phyloP scores from a whole-genome alignment of 1,140 invertebrate genomes.

The Hylaeus volcanicus region DNA sequence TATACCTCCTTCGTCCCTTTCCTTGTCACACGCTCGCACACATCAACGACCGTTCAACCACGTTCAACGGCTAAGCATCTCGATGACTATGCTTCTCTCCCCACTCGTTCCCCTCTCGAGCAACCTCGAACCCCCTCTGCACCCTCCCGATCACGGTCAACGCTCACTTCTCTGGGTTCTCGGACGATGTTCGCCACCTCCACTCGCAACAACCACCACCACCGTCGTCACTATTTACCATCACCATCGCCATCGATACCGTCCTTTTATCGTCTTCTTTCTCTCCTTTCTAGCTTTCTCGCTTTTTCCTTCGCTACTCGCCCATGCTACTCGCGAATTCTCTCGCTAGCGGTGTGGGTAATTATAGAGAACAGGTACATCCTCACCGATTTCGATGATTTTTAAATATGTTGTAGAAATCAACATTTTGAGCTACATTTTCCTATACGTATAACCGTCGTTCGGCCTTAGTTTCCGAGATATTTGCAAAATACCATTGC shows the following conservation, averaged over 20 bases:
- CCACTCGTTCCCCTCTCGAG: neutral
- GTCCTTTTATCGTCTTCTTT: neutral
- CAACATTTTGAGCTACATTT: no score
- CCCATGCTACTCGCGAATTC: neutral
- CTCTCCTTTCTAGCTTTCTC: neutral
- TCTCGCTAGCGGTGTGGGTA: neutral
- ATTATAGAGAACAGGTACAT: no score
- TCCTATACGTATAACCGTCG: no score
- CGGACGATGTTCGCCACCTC: conserved; percentile 35
- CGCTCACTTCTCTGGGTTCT: conserved; percentile 43
- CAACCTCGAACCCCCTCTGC: conserved; percentile 37
- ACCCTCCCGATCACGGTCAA: conserved; percentile 48
- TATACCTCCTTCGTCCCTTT: conserved; percentile 46
- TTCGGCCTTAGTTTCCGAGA: no score
- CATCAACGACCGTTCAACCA: neutral
- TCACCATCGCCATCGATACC: neutral
- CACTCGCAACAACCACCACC: neutral
- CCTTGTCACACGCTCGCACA: neutral
- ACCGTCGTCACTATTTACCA: conserved; percentile 20
- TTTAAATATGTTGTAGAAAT: no score
- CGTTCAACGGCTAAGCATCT: conserved; percentile 23
- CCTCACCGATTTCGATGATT: no score
- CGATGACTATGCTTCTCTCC: conserved; percentile 16
- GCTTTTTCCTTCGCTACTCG: neutral
- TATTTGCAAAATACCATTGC: no score